Evolutionary conservation across 2,888 invertebrate genomes (phyloP).

Genomic region (Parnassius glacialis): DNA sequence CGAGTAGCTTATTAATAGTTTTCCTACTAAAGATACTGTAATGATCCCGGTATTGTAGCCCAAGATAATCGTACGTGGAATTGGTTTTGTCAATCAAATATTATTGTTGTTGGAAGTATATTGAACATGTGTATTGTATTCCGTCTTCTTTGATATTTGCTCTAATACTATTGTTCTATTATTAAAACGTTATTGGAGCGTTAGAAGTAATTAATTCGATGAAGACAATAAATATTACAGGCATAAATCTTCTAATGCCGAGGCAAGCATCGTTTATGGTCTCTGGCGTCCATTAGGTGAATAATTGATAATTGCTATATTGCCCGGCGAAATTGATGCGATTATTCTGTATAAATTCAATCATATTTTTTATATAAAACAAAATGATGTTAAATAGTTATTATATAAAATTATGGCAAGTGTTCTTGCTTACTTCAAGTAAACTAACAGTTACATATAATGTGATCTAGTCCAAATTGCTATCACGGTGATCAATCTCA

Average conservation of each 20-base stretch:
- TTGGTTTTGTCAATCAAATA: constrained; percentile 26
- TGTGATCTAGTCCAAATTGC: too few relatives aligned
- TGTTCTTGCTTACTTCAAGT: too few relatives aligned
- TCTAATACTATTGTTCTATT: constrained; percentile 19
- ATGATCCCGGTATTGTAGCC: constrained; percentile 19
- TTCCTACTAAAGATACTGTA: constrained; percentile 4
- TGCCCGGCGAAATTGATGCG: background rate
- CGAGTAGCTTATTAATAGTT: constrained; percentile 7
- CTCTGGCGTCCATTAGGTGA: constrained; percentile 5
- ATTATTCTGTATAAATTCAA: too few relatives aligned
- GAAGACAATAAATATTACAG: constrained; percentile 18
- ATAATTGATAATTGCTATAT: background rate
- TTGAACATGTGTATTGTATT: constrained; percentile 26
- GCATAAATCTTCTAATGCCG: constrained; percentile 10
- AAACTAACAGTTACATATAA: too few relatives aligned
- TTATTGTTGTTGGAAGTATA: constrained; percentile 18
- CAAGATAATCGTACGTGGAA: constrained; percentile 21
- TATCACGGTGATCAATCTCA: too few relatives aligned
- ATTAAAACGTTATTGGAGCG: constrained; percentile 23
- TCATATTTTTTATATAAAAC: too few relatives aligned
- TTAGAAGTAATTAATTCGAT: constrained; percentile 7
- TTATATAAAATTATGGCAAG: too few relatives aligned
- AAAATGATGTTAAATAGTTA: too few relatives aligned
- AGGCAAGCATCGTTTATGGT: constrained; percentile 3
- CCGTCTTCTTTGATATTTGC: constrained; percentile 22